Percentiles rank a stretch among this genome's conserved stretches.
These are phyloP conservation scores for Etheostoma cragini DNA, from an alignment of 2,113 vertebrate genomes.

Conservation along the genomic window DNA sequence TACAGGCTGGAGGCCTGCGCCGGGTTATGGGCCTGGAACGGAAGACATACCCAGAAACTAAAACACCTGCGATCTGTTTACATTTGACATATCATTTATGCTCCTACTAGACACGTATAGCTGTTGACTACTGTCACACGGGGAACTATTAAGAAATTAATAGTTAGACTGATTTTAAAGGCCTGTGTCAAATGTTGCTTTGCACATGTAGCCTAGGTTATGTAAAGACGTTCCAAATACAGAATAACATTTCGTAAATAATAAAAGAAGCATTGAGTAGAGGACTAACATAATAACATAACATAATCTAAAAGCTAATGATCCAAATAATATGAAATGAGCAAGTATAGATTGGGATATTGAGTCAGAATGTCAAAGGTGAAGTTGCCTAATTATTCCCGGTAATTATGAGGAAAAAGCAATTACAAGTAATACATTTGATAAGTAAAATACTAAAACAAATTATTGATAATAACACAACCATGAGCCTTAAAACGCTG, in stretches of 20 bases:
- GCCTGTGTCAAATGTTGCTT: neutral
- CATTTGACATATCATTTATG: neutral
- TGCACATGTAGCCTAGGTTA: neutral
- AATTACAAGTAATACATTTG: neutral
- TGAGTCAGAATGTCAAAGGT: neutral
- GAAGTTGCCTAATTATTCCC: neutral
- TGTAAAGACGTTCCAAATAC: neutral
- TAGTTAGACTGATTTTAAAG: neutral
- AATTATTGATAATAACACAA: neutral
- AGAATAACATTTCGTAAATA: neutral
- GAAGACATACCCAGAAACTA: neutral
- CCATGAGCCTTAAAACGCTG: neutral
- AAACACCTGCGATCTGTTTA: neutral
- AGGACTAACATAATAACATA: neutral
- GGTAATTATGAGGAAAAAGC: neutral
- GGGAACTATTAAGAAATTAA: neutral
- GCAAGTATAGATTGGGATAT: neutral
- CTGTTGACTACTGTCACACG: neutral
- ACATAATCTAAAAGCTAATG: neutral
- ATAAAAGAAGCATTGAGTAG: neutral
- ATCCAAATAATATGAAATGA: neutral
- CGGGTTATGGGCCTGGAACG: neutral
- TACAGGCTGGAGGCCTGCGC: conserved; percentile 14
- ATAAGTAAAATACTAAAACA: neutral
- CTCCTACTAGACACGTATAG: no score